phyloP scores from a whole-genome alignment of 2,113 vertebrate species.

The Pycnonotus jocosus region DNA sequence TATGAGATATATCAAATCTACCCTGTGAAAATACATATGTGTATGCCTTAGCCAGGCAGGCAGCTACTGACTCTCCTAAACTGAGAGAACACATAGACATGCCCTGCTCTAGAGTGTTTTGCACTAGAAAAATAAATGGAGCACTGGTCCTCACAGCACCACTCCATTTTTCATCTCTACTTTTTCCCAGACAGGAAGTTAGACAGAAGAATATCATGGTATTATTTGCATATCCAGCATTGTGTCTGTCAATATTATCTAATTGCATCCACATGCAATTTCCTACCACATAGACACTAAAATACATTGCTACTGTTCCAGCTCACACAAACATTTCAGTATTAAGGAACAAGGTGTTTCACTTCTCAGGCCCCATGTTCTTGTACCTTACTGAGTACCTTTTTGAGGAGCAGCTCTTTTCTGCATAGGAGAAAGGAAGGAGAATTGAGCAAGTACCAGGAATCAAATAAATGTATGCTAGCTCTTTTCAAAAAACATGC shows the following conservation, averaged over 20 bases:
- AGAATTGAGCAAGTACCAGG: fast-evolving
- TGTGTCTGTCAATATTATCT: background rate
- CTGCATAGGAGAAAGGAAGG: background rate
- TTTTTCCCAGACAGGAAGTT: background rate
- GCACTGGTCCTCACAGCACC: background rate
- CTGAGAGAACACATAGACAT: background rate
- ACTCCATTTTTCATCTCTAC: background rate
- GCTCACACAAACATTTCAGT: background rate
- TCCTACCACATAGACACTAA: background rate
- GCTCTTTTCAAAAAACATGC: background rate
- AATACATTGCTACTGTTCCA: background rate
- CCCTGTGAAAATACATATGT: background rate
- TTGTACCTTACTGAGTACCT: background rate
- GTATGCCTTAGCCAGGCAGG: background rate
- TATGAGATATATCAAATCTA: background rate
- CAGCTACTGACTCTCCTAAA: background rate
- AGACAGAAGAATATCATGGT: background rate
- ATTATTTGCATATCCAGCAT: background rate
- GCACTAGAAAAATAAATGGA: background rate
- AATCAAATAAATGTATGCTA: background rate
- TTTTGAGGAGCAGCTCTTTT: background rate
- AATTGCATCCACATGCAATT: background rate
- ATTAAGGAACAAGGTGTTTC: background rate
- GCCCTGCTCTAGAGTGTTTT: background rate
- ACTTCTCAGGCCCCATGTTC: background rate